Percentiles rank a stretch among this genome's conserved stretches.
Conservation (phyloP, 2,113 vertebrate species). For the Parotia lawesii region DNA sequence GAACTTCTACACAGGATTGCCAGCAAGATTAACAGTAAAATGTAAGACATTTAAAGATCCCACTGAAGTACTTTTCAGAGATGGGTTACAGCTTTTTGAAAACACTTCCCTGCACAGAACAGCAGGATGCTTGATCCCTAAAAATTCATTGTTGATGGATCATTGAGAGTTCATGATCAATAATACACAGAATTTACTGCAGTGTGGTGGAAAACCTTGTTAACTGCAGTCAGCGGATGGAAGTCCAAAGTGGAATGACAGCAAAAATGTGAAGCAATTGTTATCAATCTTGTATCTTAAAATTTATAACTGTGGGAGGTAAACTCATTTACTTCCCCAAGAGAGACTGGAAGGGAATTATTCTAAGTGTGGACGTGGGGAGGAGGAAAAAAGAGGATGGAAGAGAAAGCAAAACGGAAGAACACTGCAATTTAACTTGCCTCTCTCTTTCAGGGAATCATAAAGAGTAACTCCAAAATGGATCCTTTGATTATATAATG, state of each 20-base stretch:
- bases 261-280: background rate
- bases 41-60: background rate
- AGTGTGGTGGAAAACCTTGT: background rate
- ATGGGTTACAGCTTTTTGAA: background rate
- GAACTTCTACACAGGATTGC: background rate
- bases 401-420: background rate
- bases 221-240: background rate
- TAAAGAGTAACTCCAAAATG: background rate
- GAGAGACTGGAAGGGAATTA: background rate
- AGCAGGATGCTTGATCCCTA: background rate
- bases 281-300: background rate
- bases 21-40: background rate
- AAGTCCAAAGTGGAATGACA: background rate
- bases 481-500: background rate
- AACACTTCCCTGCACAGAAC: background rate
- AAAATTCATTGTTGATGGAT: background rate
- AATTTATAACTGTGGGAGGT: background rate
- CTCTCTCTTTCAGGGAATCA: background rate
- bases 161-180: background rate
- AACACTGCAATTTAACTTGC: background rate
- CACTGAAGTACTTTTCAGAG: background rate
- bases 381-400: background rate
- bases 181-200: background rate
- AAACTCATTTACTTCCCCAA: accelerated
- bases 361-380: background rate